Base-by-base conservation (phyloP, 1,140 invertebrate genomes). In the Papilio helenus region DNA sequence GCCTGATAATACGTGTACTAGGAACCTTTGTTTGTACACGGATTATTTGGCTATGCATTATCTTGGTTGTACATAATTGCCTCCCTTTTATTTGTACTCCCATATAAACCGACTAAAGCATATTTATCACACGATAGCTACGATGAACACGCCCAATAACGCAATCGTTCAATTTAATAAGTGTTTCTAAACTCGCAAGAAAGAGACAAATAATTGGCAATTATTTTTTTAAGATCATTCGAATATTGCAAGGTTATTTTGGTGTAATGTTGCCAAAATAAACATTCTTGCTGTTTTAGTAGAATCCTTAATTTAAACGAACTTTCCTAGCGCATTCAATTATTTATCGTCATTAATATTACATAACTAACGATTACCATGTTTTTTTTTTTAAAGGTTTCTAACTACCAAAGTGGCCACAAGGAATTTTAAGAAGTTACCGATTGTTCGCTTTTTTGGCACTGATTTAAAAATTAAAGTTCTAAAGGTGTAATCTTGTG, bases 51-150 rank as follows among this genome's bases (percentile, higher is more conserved):
- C n/a, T n/a, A n/a, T n/a, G n/a, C n/a, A n/a, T n/a, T n/a, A n/a
- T n/a, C n/a, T n/a, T n/a, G n/a, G n/a, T n/a, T n/a, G n/a, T n/a
- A n/a, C n/a, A n/a, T n/a, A n/a, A n/a, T n/a, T n/a, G n/a, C n/a
- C n/a, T n/a, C n/a, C n/a, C n/a, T n/a, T n/a, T n/a, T n/a, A 39
- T 39, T 76, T 51, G n/a, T 58, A 39, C 46, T 61, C 55, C 29
- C 8, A 72, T 72, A 49, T 74, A 51, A 74, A 7, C 26, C 72
- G 44, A 51, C 72, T 74, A 74, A 74, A 74, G 1, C 26, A 34
- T 29, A 12, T 68, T 34, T 68, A 34, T 68, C 61, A 34, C 16
- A 3, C 46, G 10, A 26, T 74, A 9, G 3, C 3, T 23, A 29
- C 14, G 26, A 74, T 29, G 29, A 46, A 74, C 10, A 51, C 72